Evolutionary conservation across 2,888 invertebrate species (phyloP).

Genomic region (Fragum fragum): DNA sequence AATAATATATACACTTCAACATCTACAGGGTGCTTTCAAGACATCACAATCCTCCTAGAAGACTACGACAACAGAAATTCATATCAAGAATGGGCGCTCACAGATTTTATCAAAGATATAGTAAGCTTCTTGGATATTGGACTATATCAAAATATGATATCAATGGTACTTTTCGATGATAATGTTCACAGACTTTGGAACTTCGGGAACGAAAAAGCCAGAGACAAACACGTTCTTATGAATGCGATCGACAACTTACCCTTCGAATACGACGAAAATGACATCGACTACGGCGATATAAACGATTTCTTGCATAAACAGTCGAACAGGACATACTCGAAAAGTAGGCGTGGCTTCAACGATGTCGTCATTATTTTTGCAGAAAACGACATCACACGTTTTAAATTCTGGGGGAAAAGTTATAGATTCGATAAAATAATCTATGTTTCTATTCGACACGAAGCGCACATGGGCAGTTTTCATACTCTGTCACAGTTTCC

Average conservation of each 20-base stretch:
- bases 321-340: neutral
- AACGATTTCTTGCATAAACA: neutral
- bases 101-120: neutral
- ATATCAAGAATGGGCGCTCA: neutral
- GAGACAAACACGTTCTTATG: neutral
- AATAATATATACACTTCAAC: too few species aligned
- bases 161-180: conserved; percentile 5
- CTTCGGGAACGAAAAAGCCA: neutral
- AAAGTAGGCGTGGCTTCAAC: neutral
- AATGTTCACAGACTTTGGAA: conserved; percentile 3
- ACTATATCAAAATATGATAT: neutral
- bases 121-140: neutral
- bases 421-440: neutral
- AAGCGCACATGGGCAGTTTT: neutral
- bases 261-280: neutral
- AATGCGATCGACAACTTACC: neutral
- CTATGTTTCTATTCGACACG: neutral
- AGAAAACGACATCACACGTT: neutral
- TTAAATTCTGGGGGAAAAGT: neutral
- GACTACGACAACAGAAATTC: neutral
- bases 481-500: conserved; percentile 6
- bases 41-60: conserved; percentile 15
- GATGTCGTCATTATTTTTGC: conserved; percentile 13
- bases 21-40: neutral
- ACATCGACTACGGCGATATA: neutral